Evolutionary conservation across 2,797 vertebrate species (phyloP), one percentile per base, ranked within the genome.

Genomic region (Hydrolagus colliei): DNA sequence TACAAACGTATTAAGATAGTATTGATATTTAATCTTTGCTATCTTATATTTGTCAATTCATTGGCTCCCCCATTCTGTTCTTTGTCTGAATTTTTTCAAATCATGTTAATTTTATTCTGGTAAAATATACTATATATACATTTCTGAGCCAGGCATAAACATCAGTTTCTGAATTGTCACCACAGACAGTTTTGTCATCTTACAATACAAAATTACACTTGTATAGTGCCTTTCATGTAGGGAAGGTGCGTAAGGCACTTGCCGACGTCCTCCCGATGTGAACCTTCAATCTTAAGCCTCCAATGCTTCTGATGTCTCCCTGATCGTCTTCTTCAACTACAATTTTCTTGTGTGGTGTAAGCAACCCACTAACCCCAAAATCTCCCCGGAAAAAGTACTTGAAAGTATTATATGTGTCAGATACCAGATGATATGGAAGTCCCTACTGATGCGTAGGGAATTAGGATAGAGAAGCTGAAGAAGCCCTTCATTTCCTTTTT

Each of bases 401-500:
- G 27, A 63, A 63, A 52, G 7, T 14, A 35, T 67, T 4, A 67
- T 52, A 75, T 35, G 35, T 27, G 65, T 67, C 27, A 41, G 41
- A 52, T 52, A 52, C 3, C 41, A 52, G 41, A 52, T 6, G 41
- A 52, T 52, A 52, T 52, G 41, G 41, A 52, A 52, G 41, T 6
- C 41, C 41, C 41, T 52, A 52, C 41, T 52, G 41, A 52, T 52
- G 41, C 3, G n/a, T 32, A 35, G 41, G n/a, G 12, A 65, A 27
- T 14, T 22, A 27, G 72, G 72, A 76, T 52, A 20, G 18, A 73
- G 62, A 62, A 62, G 27, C 52, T 52, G 14, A 73, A 67, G 10
- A 35, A 18, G n/a, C 13, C 59, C 12, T 35, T 86, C 65, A 86
- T 61, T 76, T 86, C 88, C 59, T 88, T 73, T 91, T 89, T 16